Evolutionary conservation across 2,888 invertebrate genomes (phyloP), one percentile per base, ranked within the genome.

Genomic region (Noctua janthina): DNA sequence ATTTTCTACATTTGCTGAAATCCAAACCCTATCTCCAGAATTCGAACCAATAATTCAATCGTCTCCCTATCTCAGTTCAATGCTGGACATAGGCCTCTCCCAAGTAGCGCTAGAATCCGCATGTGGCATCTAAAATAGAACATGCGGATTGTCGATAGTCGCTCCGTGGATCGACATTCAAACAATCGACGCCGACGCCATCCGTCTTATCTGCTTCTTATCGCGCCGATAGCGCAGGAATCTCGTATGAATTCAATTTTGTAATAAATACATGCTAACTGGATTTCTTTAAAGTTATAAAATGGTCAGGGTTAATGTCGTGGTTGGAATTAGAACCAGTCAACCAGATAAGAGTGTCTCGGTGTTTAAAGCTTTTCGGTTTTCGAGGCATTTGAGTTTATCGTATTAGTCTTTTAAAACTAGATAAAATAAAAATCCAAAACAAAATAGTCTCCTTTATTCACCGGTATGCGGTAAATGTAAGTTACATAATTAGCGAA

Each of bases 41-140:
- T 69, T 64, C 23, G 11, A 62, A 51, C 69, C 56, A 70, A 83
- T 84, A 59, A 86, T 74, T 68, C 49, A 72, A 72, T 35, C n/a
- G 46, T 69, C 39, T 56, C 29, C 39, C 39, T 62, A 76, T 66
- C 59, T 39, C 66, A 77, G 82, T 81, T 86, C 80, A 79, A 77
- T 74, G 82, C 78, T 79, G 83, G 82, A 83, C 82, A 79, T 86
- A 74, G 82, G 87, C 84, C 74, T 78, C 84, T 79, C 85, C 85
- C 84, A 85, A 87, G 85, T 76, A 86, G 87, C 71, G 75, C 2
- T 78, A 84, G 82, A 83, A 88, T 88, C 87, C 91, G 91, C 92
- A 94, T 93, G 91, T 93, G 94, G 91, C 90, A 91, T 90, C 90
- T 90, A 87, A 94, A 94, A 93, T 93, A 94, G 92, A 92, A 89